phyloP scores from a whole-genome alignment of 2,113 vertebrate genomes.

The Calidris pugnax region DNA sequence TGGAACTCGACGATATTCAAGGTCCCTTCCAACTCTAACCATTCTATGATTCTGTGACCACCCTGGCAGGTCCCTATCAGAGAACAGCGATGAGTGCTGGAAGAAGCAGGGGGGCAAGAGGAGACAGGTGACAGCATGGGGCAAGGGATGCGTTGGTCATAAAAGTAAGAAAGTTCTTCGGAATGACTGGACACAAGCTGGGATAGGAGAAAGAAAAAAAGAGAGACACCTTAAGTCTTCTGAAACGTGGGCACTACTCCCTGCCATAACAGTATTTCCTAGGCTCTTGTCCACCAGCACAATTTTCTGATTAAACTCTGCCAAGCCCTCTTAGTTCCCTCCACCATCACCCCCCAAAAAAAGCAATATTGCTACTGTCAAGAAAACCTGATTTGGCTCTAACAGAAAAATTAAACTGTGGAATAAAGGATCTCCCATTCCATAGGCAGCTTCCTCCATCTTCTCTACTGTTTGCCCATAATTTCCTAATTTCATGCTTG shows the following conservation, averaged over 20 bases:
- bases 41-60: too few relatives aligned
- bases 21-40: too few relatives aligned
- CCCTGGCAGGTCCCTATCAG: background rate
- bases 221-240: background rate
- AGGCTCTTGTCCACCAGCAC: background rate
- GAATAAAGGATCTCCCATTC: background rate
- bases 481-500: constrained; percentile 34
- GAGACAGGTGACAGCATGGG: background rate
- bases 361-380: background rate
- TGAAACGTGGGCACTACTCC: background rate
- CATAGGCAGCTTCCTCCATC: background rate
- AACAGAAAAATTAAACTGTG: background rate
- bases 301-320: background rate
- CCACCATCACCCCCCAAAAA: background rate
- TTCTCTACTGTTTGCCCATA: background rate
- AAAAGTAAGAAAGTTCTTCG: background rate
- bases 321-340: background rate
- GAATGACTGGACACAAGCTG: background rate
- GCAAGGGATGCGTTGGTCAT: background rate
- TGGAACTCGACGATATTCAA: too few relatives aligned
- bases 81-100: background rate
- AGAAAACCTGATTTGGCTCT: background rate
- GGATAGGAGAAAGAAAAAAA: background rate
- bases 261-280: background rate
- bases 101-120: background rate